These are phyloP conservation scores for Spheniscus mendiculus DNA, from an alignment of 2,113 vertebrate species.

Conservation along the genomic window DNA sequence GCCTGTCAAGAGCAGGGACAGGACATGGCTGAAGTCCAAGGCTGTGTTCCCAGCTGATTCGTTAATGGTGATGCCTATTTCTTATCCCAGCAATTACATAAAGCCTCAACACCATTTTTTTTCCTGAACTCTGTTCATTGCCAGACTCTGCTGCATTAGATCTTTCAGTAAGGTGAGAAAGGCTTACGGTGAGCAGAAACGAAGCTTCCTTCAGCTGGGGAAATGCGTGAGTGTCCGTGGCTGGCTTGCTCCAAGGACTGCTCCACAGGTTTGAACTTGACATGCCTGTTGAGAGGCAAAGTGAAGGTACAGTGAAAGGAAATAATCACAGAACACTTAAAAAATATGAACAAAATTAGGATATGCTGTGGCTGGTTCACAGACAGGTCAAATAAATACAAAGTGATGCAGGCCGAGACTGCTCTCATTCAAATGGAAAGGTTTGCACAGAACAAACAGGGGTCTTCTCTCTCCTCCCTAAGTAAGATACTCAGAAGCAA, in stretches of 20 bases:
- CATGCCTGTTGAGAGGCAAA: not conserved
- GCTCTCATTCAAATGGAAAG: not conserved
- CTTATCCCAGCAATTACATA: not conserved
- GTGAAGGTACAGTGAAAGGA: not conserved
- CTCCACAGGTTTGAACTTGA: not conserved
- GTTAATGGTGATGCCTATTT: not conserved
- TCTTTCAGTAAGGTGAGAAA: not conserved
- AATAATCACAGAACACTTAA: too few relatives aligned
- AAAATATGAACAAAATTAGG: not conserved
- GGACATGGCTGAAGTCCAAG: not conserved
- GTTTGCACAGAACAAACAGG: not conserved
- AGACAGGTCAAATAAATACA: not conserved
- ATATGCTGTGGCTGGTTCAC: not conserved
- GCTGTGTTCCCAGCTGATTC: not conserved
- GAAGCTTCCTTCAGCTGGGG: not conserved
- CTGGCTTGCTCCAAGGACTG: not conserved
- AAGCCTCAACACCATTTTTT: not conserved
- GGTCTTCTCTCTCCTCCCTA: not conserved
- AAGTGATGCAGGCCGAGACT: not conserved
- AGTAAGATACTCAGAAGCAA: not conserved
- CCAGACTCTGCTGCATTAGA: not conserved
- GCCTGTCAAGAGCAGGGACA: not conserved
- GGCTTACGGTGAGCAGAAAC: not conserved
- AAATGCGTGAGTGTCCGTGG: not conserved
- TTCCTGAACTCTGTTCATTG: not conserved